Percentiles rank a stretch among this genome's conserved stretches.
phyloP scores from a whole-genome alignment of 2,797 vertebrate species.

The Betta splendens region DNA sequence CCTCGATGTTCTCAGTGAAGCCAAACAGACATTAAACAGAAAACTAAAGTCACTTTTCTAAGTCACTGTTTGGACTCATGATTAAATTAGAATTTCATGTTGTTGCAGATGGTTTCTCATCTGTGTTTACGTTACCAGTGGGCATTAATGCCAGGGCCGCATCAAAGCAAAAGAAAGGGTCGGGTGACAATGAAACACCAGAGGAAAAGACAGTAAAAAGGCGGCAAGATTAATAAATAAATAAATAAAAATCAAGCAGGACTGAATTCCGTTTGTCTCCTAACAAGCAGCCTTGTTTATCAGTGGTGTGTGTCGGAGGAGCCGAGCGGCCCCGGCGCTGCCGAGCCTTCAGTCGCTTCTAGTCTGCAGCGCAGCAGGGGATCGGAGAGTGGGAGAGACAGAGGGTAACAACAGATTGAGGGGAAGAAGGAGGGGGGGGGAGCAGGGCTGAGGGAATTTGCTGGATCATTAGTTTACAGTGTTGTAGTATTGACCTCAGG shows the following conservation, averaged over 20 bases:
- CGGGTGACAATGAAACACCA: constrained; percentile 36
- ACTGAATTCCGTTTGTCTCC: constrained; percentile 65
- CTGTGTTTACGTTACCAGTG: constrained; percentile 38
- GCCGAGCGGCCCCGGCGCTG: constrained; percentile 51
- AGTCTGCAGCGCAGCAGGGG: constrained; percentile 72
- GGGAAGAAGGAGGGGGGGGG: constrained; percentile 44
- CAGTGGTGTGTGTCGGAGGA: constrained; percentile 62
- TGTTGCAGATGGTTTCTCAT: constrained; percentile 26
- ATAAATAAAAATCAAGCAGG: constrained; percentile 47
- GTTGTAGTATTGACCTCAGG: constrained; percentile 78
- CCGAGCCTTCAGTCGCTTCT: constrained; percentile 72
- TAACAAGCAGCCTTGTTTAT: constrained; percentile 73
- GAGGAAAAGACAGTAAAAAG: constrained; percentile 52
- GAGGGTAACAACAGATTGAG: constrained; percentile 70
- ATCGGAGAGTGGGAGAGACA: constrained; percentile 63
- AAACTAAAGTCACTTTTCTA: too few species aligned
- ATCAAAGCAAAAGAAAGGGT: constrained; percentile 45
- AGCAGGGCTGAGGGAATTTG: constrained; percentile 72
- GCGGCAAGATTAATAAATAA: too few species aligned
- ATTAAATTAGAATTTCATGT: constrained; percentile 19
- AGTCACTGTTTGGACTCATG: constrained; percentile 1
- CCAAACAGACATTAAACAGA: background rate
- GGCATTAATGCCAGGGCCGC: constrained; percentile 28
- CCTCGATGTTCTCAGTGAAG: background rate
- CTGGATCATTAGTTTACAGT: constrained; percentile 80